Conservation (phyloP, 2,113 vertebrate genomes). For the Orthochromis indermauri region DNA sequence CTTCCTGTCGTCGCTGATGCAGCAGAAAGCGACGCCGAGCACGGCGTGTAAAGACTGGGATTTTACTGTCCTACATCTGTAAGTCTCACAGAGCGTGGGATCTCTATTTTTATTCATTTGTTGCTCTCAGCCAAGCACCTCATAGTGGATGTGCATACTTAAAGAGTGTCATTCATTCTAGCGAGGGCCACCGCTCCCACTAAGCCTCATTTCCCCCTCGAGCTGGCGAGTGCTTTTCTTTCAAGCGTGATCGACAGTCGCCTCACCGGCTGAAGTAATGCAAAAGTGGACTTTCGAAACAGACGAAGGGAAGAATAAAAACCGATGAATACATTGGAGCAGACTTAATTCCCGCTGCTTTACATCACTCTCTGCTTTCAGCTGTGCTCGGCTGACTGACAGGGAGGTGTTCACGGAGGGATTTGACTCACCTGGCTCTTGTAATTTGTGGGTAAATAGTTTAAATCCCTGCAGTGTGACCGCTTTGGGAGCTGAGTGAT, state of each 20-base stretch:
- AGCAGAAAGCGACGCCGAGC: not conserved
- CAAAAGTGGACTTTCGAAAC: not conserved
- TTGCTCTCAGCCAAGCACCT: not conserved
- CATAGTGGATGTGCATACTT: not conserved
- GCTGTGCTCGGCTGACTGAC: not conserved
- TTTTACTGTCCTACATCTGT: not conserved
- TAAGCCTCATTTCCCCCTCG: not conserved
- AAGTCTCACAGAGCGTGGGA: not conserved
- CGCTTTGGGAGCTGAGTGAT: not conserved
- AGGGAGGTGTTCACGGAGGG: not conserved
- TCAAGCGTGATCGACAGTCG: not conserved
- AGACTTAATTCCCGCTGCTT: not conserved
- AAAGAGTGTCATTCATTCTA: not conserved
- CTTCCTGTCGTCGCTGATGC: not conserved
- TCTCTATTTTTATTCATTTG: constrained; percentile 1
- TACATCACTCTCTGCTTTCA: not conserved
- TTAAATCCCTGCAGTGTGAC: not conserved
- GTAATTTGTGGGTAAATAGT: not conserved
- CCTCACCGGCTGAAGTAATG: not conserved
- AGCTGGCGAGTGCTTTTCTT: not conserved
- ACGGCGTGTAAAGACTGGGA: not conserved
- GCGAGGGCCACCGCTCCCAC: not conserved
- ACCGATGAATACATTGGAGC: not conserved
- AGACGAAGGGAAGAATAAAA: not conserved
- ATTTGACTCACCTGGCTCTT: not conserved